phyloP scores from a whole-genome alignment of 2,797 vertebrate genomes.

The Hydrocynus forskahlii region DNA sequence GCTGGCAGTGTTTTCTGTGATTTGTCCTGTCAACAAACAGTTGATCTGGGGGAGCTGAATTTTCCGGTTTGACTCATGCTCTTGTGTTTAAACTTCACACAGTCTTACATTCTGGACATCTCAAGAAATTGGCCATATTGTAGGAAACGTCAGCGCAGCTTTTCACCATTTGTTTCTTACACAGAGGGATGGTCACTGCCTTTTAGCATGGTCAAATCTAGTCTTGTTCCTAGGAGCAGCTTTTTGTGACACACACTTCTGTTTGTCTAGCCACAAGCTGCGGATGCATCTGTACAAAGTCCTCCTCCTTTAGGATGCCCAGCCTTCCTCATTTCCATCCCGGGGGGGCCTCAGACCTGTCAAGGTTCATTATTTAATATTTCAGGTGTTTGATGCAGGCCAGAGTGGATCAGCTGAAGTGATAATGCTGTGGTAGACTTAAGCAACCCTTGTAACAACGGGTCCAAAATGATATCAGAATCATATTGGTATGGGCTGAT shows the following conservation, averaged over 20 bases:
- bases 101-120: not conserved
- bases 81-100: conserved; percentile 16
- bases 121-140: not conserved
- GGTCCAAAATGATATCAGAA: too few species aligned
- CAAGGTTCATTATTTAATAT: conserved; percentile 29
- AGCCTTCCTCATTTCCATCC: conserved; percentile 23
- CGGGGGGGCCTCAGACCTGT: conserved; percentile 40
- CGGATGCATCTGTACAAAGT: conserved; percentile 58
- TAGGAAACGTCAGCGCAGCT: not conserved
- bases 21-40: not conserved
- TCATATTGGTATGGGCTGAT: too few species aligned
- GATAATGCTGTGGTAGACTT: not conserved
- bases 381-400: conserved; percentile 15
- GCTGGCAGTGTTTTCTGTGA: not conserved
- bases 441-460: not conserved
- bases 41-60: not conserved
- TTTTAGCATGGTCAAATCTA: not conserved
- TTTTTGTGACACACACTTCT: conserved; percentile 39
- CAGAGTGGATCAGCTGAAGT: not conserved
- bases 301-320: conserved; percentile 37
- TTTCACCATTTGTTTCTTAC: conserved; percentile 7
- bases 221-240: not conserved
- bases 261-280: conserved; percentile 44
- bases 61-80: not conserved
- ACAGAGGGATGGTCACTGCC: not conserved